Evolutionary conservation across 2,888 invertebrate species (phyloP), one percentile per base, ranked within the genome.

Genomic region (Mesochorus sp.): DNA sequence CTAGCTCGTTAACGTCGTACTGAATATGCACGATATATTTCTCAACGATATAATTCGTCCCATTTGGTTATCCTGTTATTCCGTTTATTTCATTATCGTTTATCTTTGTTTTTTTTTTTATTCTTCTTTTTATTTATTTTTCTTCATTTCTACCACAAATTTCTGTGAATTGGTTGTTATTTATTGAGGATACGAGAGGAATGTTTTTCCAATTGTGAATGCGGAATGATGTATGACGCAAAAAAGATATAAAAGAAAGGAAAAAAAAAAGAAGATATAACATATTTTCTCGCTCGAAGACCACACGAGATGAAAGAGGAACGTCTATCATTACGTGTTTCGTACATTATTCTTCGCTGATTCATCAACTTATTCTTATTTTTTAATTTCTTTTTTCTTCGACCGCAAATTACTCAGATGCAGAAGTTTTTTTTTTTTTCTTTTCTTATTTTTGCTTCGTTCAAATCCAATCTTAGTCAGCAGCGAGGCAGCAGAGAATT

Each of bases 151-250:
- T 80, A 72, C 26, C 57, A 61, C 28, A 67, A 39, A 59, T 76
- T 39, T 79, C 59, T 37, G 47, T 21, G 24, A 62, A 76, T 80
- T 31, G 64, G 44, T 78, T 78, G 72, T 76, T 68, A 76, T 66
- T 71, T 78, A 80, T 82, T 83, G 79, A 80, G 79, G 67, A 86
- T 85, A 87, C 83, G 84, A 85, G 78, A 87, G 89, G 89, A 91
- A 91, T 91, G 91, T 91, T 91, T 86, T 91, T 91, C 91, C 91
- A 91, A 91, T 91, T 91, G 91, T 91, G 90, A 90, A 91, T 91
- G 90, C 85, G 89, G 90, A 90, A 90, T 90, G 89, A 86, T 81
- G 78, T 81, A 66, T 61, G 17, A 74, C 37, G 37, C 55, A 12
- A 55, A 62, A 31, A 21, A 31, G 47, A 34, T 4, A 47, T 2